Evolutionary conservation across 2,888 invertebrate species (phyloP).

Genomic region (Lordiphosa andalusiaca): DNA sequence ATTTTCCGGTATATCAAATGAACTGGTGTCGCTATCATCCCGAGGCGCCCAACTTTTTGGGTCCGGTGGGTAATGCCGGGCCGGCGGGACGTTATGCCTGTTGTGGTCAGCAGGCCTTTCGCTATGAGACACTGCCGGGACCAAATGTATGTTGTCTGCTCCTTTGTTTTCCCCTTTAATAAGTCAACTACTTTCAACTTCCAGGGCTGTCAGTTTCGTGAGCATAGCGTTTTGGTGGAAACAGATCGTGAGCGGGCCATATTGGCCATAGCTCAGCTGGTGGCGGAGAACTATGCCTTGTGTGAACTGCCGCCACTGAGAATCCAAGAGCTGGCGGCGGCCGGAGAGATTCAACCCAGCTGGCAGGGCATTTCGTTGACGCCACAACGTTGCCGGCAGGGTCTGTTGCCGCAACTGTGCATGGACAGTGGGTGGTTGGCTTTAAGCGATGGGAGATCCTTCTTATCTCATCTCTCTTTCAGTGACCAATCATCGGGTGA

Average conservation of each 20-base stretch:
- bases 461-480: not conserved
- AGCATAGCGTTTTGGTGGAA: constrained; percentile 85
- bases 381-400: constrained; percentile 78
- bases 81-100: constrained; percentile 91
- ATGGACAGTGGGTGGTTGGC: constrained; percentile 57
- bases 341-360: constrained; percentile 60
- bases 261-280: constrained; percentile 80
- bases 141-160: constrained; percentile 69
- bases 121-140: constrained; percentile 79
- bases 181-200: not conserved
- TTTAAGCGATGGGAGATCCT: not conserved
- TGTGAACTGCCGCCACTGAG: constrained; percentile 72
- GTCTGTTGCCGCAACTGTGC: constrained; percentile 76
- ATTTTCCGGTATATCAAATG: constrained; percentile 89
- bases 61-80: constrained; percentile 84
- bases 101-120: constrained; percentile 91
- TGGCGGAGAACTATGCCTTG: constrained; percentile 76
- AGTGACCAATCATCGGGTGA: constrained; percentile 68
- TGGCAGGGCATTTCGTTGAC: constrained; percentile 78
- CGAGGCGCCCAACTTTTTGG: constrained; percentile 88
- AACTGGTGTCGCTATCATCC: constrained; percentile 91
- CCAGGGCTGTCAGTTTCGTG: constrained; percentile 88
- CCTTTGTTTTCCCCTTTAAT: too few relatives aligned
- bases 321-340: constrained; percentile 60
- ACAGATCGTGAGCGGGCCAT: constrained; percentile 86